Conservation (phyloP, 2,113 vertebrate species). For the Hucho hucho region DNA sequence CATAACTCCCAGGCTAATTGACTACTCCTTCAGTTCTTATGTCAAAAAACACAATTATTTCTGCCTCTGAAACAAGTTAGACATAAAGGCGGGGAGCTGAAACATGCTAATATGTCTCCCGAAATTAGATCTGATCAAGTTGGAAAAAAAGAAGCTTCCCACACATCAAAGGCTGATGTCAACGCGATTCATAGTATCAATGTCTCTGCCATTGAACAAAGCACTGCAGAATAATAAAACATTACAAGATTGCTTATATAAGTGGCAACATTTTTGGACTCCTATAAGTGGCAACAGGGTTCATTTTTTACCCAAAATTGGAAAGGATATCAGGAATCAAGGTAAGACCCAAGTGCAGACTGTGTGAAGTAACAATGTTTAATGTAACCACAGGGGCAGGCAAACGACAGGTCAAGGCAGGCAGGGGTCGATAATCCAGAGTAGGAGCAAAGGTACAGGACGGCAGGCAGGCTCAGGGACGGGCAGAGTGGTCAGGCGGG, state of each 20-base stretch:
- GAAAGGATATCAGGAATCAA: not conserved
- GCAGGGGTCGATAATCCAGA: too few relatives aligned
- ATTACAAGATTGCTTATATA: not conserved
- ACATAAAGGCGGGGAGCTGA: not conserved
- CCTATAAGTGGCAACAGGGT: too few relatives aligned
- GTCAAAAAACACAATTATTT: not conserved
- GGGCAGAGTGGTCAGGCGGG: too few relatives aligned
- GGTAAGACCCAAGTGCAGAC: too few relatives aligned
- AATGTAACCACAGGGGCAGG: too few relatives aligned
- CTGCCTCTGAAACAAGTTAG: not conserved
- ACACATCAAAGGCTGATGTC: slow-evolving; percentile 1
- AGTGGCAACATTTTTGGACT: not conserved
- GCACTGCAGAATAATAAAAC: not conserved
- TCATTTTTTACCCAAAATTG: not conserved
- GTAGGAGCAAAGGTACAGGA: too few relatives aligned
- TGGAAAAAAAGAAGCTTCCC: not conserved
- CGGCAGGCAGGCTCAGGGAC: too few relatives aligned
- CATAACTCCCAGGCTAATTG: not conserved
- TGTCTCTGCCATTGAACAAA: not conserved
- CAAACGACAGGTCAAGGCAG: too few relatives aligned
- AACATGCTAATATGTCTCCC: not conserved
- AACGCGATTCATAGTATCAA: not conserved
- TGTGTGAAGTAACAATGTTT: too few relatives aligned
- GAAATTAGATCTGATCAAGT: not conserved
- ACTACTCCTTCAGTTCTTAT: not conserved